Evolutionary conservation across 2,888 invertebrate species (phyloP), one percentile per base, ranked within the genome.

Genomic region (Cryptophagus acutangulus): DNA sequence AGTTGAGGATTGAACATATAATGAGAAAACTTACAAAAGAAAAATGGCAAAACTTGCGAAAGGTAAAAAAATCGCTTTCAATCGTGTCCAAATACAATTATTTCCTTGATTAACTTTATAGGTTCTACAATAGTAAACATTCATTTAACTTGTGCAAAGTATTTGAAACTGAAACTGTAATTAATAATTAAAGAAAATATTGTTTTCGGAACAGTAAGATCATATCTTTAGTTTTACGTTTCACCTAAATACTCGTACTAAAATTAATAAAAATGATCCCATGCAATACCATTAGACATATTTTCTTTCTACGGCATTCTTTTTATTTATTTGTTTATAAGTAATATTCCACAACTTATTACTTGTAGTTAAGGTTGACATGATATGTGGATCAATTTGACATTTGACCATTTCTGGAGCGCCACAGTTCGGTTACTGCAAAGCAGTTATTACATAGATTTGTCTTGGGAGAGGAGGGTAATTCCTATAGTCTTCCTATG

Each of bases 51-150:
- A 60, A 62, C 59, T 61, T 59, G 48, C 49, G 56, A 52, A 59
- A 60, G 60, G 59, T 58, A 54, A 54, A 53, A 56, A 56, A 52
- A 51, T 44, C 55, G 44, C 51, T 49, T 55, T 39, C 43, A n/a
- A n/a, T n/a, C n/a, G n/a, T n/a, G n/a, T n/a, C 56, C 52, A 48
- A 54, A 50, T 48, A 56, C 60, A 62, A 61, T 61, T 61, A 62
- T 62, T 62, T 61, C 59, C 58, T 59, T 62, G 59, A 62, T 62
- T 62, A 62, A 60, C 58, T 59, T 59, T 55, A 59, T 60, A 43
- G 47, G 48, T 42, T 43, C 41, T 44, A 48, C 50, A 45, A 46
- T 42, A 41, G 48, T 41, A 51, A 53, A 46, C 51, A 50, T 53
- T 57, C 48, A 31, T 31, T 31, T 15, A 31, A 31, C 31, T 31